These are phyloP conservation scores for Noctua janthina DNA, from an alignment of 2,888 invertebrate species.

Conservation along the genomic window DNA sequence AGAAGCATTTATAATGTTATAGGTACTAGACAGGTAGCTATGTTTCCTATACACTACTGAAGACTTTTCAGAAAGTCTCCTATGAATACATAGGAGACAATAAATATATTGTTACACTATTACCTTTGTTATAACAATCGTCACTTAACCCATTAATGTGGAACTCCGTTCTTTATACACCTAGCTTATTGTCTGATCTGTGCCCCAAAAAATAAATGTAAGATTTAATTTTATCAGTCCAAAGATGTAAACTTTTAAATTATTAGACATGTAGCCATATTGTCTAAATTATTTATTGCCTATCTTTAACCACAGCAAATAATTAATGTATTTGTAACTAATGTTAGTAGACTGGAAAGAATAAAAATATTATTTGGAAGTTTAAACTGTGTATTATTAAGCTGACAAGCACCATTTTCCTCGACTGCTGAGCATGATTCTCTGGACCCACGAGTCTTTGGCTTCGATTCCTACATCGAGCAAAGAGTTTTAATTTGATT, in stretches of 20 bases:
- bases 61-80: not conserved
- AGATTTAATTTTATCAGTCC: constrained; percentile 31
- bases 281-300: constrained; percentile 50
- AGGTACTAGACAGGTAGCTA: not conserved
- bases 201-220: constrained; percentile 21
- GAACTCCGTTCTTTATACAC: not conserved
- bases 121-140: not conserved
- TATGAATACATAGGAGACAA: not conserved
- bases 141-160: not conserved
- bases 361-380: not conserved
- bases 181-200: not conserved
- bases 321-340: constrained; percentile 30
- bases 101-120: constrained; percentile 2
- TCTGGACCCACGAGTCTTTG: not conserved
- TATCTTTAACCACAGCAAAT: constrained; percentile 31
- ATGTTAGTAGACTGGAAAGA: constrained; percentile 27
- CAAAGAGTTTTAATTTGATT: not conserved
- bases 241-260: constrained; percentile 47
- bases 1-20: not conserved
- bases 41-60: not conserved
- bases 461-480: not conserved
- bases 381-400: constrained; percentile 24
- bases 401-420: not conserved
- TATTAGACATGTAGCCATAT: constrained; percentile 32
- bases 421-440: not conserved